phyloP scores from a whole-genome alignment of 2,113 vertebrate species.

The Oncorhynchus kisutch region DNA sequence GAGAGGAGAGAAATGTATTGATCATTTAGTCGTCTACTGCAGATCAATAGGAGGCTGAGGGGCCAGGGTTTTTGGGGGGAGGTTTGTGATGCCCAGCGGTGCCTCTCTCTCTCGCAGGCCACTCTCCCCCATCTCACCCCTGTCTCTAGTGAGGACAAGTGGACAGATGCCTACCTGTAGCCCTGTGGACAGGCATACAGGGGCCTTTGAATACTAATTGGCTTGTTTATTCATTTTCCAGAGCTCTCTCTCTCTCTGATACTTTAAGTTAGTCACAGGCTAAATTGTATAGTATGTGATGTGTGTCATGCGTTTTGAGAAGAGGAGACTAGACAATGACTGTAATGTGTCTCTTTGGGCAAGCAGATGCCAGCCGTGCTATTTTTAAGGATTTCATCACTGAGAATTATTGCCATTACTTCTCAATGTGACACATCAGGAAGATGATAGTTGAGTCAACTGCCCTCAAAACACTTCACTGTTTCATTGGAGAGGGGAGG shows the following conservation, averaged over 20 bases:
- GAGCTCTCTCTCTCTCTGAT: neutral
- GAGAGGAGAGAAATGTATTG: neutral
- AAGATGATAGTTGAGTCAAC: neutral
- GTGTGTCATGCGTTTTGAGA: neutral
- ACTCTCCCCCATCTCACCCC: neutral
- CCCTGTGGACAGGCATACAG: no score
- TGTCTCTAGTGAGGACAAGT: neutral
- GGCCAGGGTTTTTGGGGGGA: neutral
- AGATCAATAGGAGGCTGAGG: constrained; percentile 1
- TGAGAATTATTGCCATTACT: neutral
- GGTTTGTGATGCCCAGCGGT: neutral
- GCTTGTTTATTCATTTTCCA: neutral
- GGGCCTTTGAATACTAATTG: neutral
- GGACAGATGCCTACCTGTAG: neutral
- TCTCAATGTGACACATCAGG: neutral
- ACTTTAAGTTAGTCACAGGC: neutral
- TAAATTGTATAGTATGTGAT: neutral
- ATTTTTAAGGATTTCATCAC: neutral
- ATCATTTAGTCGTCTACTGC: neutral
- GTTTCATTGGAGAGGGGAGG: neutral
- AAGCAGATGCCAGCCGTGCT: neutral
- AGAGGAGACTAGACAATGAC: neutral
- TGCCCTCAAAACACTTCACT: neutral
- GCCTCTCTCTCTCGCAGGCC: no score
- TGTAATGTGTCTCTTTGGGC: neutral